Percentiles rank a stretch among this genome's conserved stretches.
Conservation (phyloP, 2,888 invertebrate species). For the Cryptus armator region DNA sequence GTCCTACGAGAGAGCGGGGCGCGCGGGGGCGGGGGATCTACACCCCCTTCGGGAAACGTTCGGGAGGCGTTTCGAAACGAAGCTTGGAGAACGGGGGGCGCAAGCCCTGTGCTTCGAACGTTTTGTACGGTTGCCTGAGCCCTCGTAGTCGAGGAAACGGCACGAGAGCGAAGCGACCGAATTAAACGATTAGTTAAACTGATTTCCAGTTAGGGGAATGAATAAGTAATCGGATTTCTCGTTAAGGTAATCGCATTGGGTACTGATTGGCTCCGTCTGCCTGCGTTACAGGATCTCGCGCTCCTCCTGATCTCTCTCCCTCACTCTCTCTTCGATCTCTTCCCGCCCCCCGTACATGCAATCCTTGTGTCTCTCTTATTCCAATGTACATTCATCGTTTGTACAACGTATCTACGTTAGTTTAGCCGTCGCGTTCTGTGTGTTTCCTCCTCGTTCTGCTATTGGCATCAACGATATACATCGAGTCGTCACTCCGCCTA, state of each 20-base stretch:
- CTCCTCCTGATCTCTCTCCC: conserved; percentile 55
- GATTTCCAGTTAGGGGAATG: conserved; percentile 85
- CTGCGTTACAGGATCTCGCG: conserved; percentile 78
- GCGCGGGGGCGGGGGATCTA: neutral
- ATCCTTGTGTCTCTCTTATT: conserved; percentile 33
- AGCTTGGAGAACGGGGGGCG: conserved; percentile 8
- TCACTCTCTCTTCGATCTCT: conserved; percentile 44
- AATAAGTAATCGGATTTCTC: conserved; percentile 86
- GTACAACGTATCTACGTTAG: conserved; percentile 28
- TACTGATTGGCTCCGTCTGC: conserved; percentile 84
- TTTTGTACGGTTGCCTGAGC: neutral
- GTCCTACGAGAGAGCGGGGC: neutral
- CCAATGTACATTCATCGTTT: conserved; percentile 30
- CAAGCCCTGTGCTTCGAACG: neutral
- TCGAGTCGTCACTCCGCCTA: conserved; percentile 10
- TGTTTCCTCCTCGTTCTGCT: neutral
- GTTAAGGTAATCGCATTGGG: conserved; percentile 85
- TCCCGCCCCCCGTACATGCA: conserved; percentile 36
- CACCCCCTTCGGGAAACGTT: conserved; percentile 16
- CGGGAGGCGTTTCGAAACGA: neutral
- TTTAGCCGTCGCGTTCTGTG: conserved; percentile 21
- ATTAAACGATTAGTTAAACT: conserved; percentile 86
- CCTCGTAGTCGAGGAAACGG: conserved; percentile 62
- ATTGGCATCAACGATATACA: neutral
- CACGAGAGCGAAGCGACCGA: conserved; percentile 78